These are phyloP conservation scores for Papilio gigon DNA, from an alignment of 2,888 invertebrate genomes.

Conservation along the genomic window DNA sequence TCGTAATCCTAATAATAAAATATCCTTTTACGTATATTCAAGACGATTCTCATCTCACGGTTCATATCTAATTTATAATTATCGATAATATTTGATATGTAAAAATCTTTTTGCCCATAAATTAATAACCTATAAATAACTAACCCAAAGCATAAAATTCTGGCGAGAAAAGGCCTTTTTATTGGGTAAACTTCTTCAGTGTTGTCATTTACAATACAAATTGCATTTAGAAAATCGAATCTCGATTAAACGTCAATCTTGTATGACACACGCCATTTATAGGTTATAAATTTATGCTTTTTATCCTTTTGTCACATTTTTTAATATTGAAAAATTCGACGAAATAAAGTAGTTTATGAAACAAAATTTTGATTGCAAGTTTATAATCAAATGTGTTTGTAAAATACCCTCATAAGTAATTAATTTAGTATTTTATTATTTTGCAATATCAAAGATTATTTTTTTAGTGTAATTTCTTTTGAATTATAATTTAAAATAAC, in stretches of 20 bases:
- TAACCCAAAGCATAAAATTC: too few species aligned
- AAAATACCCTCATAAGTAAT: not conserved
- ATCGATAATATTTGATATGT: not conserved
- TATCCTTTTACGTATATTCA: not conserved
- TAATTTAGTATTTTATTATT: conserved; percentile 9
- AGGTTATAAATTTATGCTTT: too few species aligned
- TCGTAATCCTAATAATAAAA: conserved; percentile 8
- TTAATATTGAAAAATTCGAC: not conserved
- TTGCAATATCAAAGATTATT: conserved; percentile 46
- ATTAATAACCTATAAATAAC: too few species aligned
- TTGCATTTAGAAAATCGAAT: too few species aligned
- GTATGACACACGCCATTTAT: too few species aligned
- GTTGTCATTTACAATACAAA: too few species aligned
- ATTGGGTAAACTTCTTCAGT: too few species aligned
- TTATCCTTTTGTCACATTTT: not conserved
- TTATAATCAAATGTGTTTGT: not conserved
- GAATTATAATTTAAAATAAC: conserved; percentile 43
- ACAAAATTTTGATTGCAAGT: not conserved
- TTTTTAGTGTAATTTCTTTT: conserved; percentile 62
- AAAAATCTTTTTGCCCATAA: not conserved
- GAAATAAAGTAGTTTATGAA: not conserved
- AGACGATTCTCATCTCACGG: not conserved
- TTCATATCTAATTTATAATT: not conserved
- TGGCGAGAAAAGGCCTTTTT: too few species aligned
- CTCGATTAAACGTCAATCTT: too few species aligned